Conservation (phyloP, 1,140 invertebrate genomes). For the Hylyphantes graminicola region DNA sequence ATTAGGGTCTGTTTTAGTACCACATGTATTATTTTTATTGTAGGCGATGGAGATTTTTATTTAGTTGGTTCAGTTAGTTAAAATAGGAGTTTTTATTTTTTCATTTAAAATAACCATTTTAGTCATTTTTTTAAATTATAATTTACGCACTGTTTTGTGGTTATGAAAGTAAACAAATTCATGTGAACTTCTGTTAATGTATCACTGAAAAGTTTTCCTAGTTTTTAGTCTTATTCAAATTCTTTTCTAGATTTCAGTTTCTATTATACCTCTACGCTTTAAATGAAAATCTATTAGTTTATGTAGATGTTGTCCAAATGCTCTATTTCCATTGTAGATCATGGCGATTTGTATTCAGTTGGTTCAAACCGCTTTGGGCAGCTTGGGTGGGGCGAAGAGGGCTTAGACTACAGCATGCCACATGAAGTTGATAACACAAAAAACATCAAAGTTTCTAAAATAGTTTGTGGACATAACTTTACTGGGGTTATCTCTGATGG, state of each 20-base stretch:
- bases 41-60: too few species aligned
- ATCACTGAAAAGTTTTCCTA: neutral
- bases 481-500: conserved; percentile 33
- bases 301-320: neutral
- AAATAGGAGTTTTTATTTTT: too few species aligned
- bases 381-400: conserved; percentile 59
- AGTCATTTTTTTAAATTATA: too few species aligned
- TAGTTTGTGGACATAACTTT: conserved; percentile 47
- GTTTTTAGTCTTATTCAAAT: neutral
- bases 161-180: too few species aligned
- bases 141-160: too few species aligned
- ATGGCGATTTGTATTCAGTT: conserved; percentile 38
- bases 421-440: conserved; percentile 63
- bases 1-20: too few species aligned
- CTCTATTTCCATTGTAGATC: conserved; percentile 6
- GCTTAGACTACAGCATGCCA: conserved; percentile 61
- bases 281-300: neutral
- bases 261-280: neutral
- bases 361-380: conserved; percentile 48
- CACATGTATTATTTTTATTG: too few species aligned
- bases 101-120: too few species aligned
- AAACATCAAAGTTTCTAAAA: conserved; percentile 52
- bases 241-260: neutral
- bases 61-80: too few species aligned
- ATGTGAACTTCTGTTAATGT: neutral